phyloP scores from a whole-genome alignment of 37 sponge, comb jelly and placozoan species.

The Tethya wilhelma region DNA sequence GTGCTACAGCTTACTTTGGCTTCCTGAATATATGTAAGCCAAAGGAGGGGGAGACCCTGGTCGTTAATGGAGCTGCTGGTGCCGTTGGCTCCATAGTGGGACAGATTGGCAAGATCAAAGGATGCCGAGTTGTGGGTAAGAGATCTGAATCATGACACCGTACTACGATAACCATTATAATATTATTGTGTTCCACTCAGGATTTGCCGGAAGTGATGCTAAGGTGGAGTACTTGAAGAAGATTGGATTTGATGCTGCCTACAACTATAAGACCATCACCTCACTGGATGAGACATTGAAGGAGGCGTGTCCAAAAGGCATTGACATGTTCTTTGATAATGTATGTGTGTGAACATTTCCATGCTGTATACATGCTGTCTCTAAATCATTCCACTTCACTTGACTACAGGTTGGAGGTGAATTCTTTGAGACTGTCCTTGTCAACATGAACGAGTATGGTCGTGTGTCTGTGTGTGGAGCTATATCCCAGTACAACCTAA shows the following conservation, averaged over 20 bases:
- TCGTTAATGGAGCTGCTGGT: constrained; percentile 90
- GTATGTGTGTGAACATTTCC: constrained; percentile 52
- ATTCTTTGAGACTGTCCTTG: constrained; percentile 67
- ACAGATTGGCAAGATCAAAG: constrained; percentile 88
- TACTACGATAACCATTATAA: not conserved
- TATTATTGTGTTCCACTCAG: constrained; percentile 11
- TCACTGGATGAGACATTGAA: constrained; percentile 65
- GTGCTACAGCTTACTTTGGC: constrained; percentile 91
- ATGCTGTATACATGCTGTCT: too few relatives aligned
- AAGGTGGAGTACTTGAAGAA: constrained; percentile 74
- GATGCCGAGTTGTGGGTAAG: constrained; percentile 83
- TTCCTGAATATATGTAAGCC: constrained; percentile 68
- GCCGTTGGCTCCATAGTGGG: constrained; percentile 91
- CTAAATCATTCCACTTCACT: not conserved
- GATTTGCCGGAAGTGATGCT: constrained; percentile 85
- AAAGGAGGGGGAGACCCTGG: constrained; percentile 85
- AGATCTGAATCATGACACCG: too few relatives aligned
- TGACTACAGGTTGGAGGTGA: constrained; percentile 87
- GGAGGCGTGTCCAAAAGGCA: constrained; percentile 86
- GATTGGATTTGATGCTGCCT: constrained; percentile 88
- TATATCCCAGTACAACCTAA: constrained; percentile 79
- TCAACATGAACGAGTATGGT: constrained; percentile 77
- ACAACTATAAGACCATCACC: constrained; percentile 88
- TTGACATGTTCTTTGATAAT: constrained; percentile 92
- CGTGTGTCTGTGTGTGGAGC: constrained; percentile 79